These are phyloP conservation scores for Siniperca chuatsi DNA, from an alignment of 2,113 vertebrate genomes.

Conservation along the genomic window DNA sequence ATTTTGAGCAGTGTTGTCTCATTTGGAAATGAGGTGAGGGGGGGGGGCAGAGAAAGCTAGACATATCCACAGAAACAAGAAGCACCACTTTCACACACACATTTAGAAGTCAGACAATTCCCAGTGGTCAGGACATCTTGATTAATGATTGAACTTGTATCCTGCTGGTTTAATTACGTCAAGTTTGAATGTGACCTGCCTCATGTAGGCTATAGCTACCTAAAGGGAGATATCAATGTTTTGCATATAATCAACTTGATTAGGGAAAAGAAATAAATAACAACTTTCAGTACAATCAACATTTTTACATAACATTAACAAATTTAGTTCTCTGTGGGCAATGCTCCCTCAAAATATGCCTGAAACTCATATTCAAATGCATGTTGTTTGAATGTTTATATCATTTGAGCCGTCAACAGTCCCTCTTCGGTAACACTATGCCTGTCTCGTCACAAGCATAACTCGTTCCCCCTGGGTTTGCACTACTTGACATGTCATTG, in stretches of 20 bases:
- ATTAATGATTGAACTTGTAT: constrained; percentile 53
- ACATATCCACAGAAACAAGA: background rate
- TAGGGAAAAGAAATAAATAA: constrained; percentile 38
- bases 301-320: constrained; percentile 55
- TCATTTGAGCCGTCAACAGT: constrained; percentile 25
- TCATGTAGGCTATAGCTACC: constrained; percentile 30
- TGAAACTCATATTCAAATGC: constrained; percentile 31
- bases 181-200: constrained; percentile 40
- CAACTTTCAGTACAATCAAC: constrained; percentile 47
- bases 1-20: constrained; percentile 37
- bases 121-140: constrained; percentile 47
- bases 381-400: constrained; percentile 46
- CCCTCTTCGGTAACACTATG: constrained; percentile 26
- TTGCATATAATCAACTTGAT: constrained; percentile 58
- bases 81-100: background rate
- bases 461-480: constrained; percentile 55
- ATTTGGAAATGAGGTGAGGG: constrained; percentile 20
- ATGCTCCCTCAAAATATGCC: constrained; percentile 38
- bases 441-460: constrained; percentile 51
- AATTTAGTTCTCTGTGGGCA: constrained; percentile 48
- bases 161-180: constrained; percentile 56
- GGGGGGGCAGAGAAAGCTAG: background rate
- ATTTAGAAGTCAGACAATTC: constrained; percentile 15
- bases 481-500: constrained; percentile 64
- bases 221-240: constrained; percentile 35